These are phyloP conservation scores for Tetragnatha versicolor DNA, from an alignment of 1,140 invertebrate genomes.

Conservation along the genomic window DNA sequence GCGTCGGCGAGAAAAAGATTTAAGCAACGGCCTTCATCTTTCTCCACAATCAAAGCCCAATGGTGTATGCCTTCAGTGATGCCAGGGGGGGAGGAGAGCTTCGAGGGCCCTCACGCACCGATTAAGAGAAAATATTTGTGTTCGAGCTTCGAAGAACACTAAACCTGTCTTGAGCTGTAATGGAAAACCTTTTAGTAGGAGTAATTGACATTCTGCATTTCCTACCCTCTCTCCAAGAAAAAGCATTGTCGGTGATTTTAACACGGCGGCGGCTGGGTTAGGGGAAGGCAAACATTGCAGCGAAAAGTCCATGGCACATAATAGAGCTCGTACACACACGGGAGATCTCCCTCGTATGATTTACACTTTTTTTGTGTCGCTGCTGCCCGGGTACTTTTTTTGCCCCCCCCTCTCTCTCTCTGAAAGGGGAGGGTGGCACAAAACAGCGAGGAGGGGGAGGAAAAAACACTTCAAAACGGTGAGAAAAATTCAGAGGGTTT, in stretches of 20 bases:
- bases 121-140: constrained; percentile 55
- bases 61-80: constrained; percentile 46
- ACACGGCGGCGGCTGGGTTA: not conserved
- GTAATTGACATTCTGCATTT: constrained; percentile 46
- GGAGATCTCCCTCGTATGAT: constrained; percentile 17
- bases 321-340: constrained; percentile 32
- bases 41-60: constrained; percentile 52
- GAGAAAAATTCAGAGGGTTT: constrained; percentile 26
- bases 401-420: constrained; percentile 1
- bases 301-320: constrained; percentile 29
- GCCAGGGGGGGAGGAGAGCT: constrained; percentile 10
- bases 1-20: constrained; percentile 33
- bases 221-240: not conserved
- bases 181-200: constrained; percentile 54
- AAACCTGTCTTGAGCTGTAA: constrained; percentile 50
- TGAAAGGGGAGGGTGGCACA: not conserved
- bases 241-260: constrained; percentile 48
- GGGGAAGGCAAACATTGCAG: constrained; percentile 38
- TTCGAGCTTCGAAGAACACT: constrained; percentile 51
- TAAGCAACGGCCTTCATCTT: constrained; percentile 45
- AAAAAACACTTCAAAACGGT: constrained; percentile 35
- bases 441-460: not conserved
- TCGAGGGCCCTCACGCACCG: constrained; percentile 34
- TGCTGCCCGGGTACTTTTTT: too few relatives aligned
- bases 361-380: constrained; percentile 50